These are phyloP conservation scores for Glaucidium brasilianum DNA, from an alignment of 2,113 vertebrate species.

Conservation along the genomic window DNA sequence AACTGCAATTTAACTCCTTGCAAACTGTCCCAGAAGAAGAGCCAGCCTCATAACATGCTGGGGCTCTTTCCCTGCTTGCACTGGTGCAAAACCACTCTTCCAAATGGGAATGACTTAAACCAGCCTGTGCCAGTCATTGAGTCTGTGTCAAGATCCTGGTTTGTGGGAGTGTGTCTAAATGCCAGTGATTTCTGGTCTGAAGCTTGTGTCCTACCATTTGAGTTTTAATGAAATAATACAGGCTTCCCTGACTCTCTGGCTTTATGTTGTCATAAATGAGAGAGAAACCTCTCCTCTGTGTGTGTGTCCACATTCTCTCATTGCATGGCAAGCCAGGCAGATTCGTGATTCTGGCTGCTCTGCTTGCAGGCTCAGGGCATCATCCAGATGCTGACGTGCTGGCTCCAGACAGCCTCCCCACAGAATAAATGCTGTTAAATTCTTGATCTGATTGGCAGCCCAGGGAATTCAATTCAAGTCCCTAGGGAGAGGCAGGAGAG, in stretches of 20 bases:
- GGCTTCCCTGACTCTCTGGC: not conserved
- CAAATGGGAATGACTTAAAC: not conserved
- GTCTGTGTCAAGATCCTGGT: not conserved
- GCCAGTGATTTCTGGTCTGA: not conserved
- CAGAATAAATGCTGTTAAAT: slow-evolving; percentile 58
- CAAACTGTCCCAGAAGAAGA: not conserved
- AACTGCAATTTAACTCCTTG: slow-evolving; percentile 25
- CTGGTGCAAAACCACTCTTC: not conserved
- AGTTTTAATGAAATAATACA: not conserved
- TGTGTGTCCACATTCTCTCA: not conserved
- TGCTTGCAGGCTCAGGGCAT: not conserved
- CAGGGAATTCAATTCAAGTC: slow-evolving; percentile 60
- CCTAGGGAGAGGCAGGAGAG: slow-evolving; percentile 33
- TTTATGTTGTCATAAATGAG: not conserved
- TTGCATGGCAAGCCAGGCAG: not conserved
- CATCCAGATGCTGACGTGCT: slow-evolving; percentile 42
- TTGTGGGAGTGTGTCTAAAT: not conserved
- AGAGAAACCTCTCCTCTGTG: not conserved
- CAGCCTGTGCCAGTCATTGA: not conserved
- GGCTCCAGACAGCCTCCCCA: slow-evolving; percentile 50
- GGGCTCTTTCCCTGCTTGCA: not conserved
- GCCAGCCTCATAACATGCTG: not conserved
- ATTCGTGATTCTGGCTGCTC: not conserved
- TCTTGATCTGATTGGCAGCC: slow-evolving; percentile 69
- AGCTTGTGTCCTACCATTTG: not conserved